A percentile compares a stretch with the other conserved stretches of the same genome.
These are phyloP conservation scores for Meda fulgida DNA, from an alignment of 2,797 vertebrate genomes.

Conservation along the genomic window DNA sequence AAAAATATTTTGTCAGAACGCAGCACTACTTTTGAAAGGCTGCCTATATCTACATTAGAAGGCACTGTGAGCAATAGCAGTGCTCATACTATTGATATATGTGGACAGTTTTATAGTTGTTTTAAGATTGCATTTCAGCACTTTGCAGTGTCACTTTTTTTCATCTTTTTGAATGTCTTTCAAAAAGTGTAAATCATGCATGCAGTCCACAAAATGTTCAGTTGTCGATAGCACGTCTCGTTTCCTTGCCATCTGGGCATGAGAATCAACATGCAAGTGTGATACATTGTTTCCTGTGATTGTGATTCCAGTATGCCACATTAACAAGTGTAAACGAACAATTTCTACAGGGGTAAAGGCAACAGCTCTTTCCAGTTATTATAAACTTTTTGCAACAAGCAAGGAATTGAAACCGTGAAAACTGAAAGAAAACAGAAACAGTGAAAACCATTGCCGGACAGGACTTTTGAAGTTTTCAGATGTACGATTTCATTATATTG, in stretches of 20 bases:
- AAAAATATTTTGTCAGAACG: too few relatives aligned
- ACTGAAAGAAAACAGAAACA: not conserved
- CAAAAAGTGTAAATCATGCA: not conserved
- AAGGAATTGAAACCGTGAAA: not conserved
- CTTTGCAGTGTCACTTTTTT: not conserved
- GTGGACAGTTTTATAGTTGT: not conserved
- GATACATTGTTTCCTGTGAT: constrained; percentile 3
- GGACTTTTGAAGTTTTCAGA: not conserved
- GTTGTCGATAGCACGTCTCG: not conserved
- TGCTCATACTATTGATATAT: not conserved
- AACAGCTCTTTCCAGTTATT: not conserved
- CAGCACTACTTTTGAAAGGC: too few relatives aligned
- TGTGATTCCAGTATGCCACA: not conserved
- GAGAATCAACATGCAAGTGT: not conserved
- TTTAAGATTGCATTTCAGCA: not conserved
- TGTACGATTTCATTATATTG: not conserved
- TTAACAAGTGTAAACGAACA: not conserved
- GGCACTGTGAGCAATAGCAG: not conserved
- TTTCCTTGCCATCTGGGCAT: too few relatives aligned
- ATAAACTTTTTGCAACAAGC: not conserved
- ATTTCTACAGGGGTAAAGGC: not conserved
- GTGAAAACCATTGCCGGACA: not conserved
- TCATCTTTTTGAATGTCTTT: not conserved
- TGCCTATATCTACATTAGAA: too few relatives aligned
- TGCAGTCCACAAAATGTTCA: not conserved